phyloP scores from a whole-genome alignment of 2,797 vertebrate genomes.

The Gallinago stenura region DNA sequence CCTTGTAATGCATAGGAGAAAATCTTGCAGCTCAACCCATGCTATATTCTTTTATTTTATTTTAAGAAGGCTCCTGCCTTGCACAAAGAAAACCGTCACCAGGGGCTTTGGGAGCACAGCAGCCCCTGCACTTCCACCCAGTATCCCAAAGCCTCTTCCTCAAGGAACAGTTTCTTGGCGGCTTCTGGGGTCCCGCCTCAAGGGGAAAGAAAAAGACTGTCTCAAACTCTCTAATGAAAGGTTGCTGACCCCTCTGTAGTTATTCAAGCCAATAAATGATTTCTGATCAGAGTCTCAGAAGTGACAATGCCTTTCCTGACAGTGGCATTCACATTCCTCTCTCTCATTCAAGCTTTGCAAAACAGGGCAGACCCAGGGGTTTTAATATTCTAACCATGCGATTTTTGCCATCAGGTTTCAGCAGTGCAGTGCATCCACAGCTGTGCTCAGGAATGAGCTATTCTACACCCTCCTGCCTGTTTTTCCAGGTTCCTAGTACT shows the following conservation, averaged over 20 bases:
- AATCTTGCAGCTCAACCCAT: neutral
- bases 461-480: neutral
- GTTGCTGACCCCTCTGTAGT: neutral
- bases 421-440: neutral
- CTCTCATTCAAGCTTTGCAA: neutral
- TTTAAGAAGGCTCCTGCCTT: neutral
- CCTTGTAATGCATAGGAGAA: neutral
- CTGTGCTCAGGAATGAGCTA: neutral
- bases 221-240: neutral
- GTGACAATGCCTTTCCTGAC: neutral
- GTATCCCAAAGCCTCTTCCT: neutral
- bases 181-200: neutral
- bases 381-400: neutral
- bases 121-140: neutral
- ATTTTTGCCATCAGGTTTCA: neutral
- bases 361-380: neutral
- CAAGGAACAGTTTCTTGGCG: fast-evolving
- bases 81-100: neutral
- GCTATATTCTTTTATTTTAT: neutral
- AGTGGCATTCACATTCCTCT: neutral
- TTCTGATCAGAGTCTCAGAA: neutral
- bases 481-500: neutral
- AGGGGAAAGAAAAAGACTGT: neutral
- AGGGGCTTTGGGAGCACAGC: neutral
- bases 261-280: neutral